Conservation (phyloP, 2,888 invertebrate genomes). For the Pogonocherus hispidulus region DNA sequence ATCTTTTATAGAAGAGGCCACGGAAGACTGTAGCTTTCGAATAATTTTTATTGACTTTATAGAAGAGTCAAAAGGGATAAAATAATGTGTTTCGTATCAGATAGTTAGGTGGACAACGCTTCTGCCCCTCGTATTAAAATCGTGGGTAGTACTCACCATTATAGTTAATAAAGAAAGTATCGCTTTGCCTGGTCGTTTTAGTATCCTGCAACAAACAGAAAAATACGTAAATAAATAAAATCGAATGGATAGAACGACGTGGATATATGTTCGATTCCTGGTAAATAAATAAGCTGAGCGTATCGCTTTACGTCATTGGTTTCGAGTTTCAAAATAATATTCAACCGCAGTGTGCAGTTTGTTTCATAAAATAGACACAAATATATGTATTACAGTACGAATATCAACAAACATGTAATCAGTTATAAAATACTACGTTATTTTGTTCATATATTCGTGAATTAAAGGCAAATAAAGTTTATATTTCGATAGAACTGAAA, state of each 20-base stretch:
- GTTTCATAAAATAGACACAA: neutral
- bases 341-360: constrained; percentile 42
- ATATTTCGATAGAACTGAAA: no score
- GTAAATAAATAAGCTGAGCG: constrained; percentile 30
- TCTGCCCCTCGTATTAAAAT: no score
- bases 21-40: no score
- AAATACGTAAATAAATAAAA: constrained; percentile 48
- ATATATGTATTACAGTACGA: no score
- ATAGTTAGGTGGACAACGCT: no score
- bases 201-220: constrained; percentile 56
- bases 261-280: constrained; percentile 25
- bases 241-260: constrained; percentile 36
- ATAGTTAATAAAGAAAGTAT: constrained; percentile 53
- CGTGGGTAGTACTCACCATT: constrained; percentile 49
- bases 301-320: constrained; percentile 39
- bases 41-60: no score
- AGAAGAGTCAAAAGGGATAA: no score
- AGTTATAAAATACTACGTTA: neutral
- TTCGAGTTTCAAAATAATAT: constrained; percentile 47
- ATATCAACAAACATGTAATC: no score
- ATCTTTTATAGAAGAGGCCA: no score
- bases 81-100: no score
- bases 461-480: no score
- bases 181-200: constrained; percentile 55
- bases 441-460: no score